Evolutionary conservation across 2,888 invertebrate species (phyloP), one percentile per base, ranked within the genome.

Genomic region (Pheosia gnoma): DNA sequence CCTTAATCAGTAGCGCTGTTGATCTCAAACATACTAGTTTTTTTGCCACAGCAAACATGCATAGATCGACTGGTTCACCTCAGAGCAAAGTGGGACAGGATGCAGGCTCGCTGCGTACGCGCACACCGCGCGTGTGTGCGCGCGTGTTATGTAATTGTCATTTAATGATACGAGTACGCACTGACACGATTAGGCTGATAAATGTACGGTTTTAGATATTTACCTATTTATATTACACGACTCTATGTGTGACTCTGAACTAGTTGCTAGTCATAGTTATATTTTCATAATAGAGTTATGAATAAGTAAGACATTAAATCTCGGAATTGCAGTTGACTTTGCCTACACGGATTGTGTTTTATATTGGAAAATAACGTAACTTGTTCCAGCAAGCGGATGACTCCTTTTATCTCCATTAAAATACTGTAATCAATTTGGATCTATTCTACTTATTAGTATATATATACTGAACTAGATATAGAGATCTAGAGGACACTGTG

Each of bases 61-160:
- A 74, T 73, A 77, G 65, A 70, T 57, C 72, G 69, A 88, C 86
- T 79, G 83, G 90, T 90, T 89, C 83, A 88, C 90, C 90, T 91
- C 85, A 75, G 75, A 70, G 61, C 70, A 77, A 89, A 82, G 82
- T 89, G 84, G 90, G 90, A 89, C 91, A 91, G 90, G 90, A 91
- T 87, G 85, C 83, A 80, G 84, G 83, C 79, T 71, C 75, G 83
- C 79, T 71, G 75, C 76, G 75, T 70, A 68, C 62, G 75, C 73
- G 76, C 75, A 74, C 59, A 54, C 39, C 11, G 37, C 47, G 67
- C 63, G 70, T 65, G 70, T 67, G 72, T 65, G 70, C 60, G 62
- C 62, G 62, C 74, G 70, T 69, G 77, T 85, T 84, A 85, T 82
- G 77, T 83, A 82, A 83, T 67, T 70, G 59, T 66, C 67, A 76